Evolutionary conservation across 1,140 invertebrate species (phyloP), one percentile per base, ranked within the genome.

Genomic region (Anastrepha obliqua): DNA sequence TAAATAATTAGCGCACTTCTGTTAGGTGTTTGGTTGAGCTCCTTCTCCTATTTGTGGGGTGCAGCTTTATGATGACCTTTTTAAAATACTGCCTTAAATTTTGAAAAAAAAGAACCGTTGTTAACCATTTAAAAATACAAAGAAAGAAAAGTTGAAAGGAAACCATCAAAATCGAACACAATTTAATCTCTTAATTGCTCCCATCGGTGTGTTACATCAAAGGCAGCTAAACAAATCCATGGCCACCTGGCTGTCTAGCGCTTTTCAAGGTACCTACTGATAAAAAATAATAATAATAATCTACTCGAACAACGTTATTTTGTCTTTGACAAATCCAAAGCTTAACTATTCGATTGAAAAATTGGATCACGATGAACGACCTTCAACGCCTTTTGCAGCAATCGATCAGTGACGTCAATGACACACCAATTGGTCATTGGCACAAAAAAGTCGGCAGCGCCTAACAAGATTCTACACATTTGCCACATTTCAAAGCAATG

Each of bases 401-500:
- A 86, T 17, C 85, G 51, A 39, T 59, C 29, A 86, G 42, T 81
- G 74, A 81, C 74, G 74, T 81, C 74, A 81, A 81, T 81, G 74
- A 44, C 74, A 81, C 17, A 55, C 17, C 74, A 81, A 81, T 81
- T 81, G 74, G 74, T 81, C 74, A 29, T 81, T 81, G 74, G 42
- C 74, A 81, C 11, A 81, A 15, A 55, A 81, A 81, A 81, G 55
- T 74, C n/a, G 20, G 42, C 17, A 42, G 42, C 67, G 42, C 11
- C 9, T 55, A 62, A 17, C 6, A 67, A 67, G 7, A 39, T 39
- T 67, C 20, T 9, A 67, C 29, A 67, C n/a, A 67, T 67, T 67
- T 39, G 64, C 29, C n/a, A 67, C 5, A 29, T 47, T 9, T 17
- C n/a, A 51, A 51, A 74, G 15, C 13, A 74, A 3, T 81, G 74